Evolutionary conservation across 2,797 vertebrate genomes (phyloP), one percentile per base, ranked within the genome.

Genomic region (Anguilla pacifica): DNA sequence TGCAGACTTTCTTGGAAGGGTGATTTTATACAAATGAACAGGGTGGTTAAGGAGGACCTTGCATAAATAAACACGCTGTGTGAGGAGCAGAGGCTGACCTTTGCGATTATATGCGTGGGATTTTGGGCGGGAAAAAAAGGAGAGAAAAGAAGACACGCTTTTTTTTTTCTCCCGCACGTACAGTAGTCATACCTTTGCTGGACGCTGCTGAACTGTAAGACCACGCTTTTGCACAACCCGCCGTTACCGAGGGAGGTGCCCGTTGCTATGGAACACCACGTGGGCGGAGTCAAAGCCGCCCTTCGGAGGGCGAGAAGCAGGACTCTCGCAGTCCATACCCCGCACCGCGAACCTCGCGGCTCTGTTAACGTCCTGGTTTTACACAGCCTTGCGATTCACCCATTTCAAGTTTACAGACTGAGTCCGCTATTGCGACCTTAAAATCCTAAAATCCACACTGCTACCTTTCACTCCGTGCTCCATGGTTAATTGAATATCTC

Each of bases 1-100:
- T n/a, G 59, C 83, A 89, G 83, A 87, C 90, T 83, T 22, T 35
- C 51, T 61, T 15, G 82, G 43, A 84, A 81, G 72, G n/a, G 77
- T 4, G 70, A 83, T 83, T 82, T 86, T 84, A 43, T 6, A 84
- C 64, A 74, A 85, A 84, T 53, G 25, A 82, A 90, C 46, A 84
- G 86, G 84, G 70, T 49, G 55, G 39, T 89, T 88, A 72, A 28
- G 11, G 51, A 49, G 53, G 57, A 85, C 70, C 25, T 85, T 72
- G 84, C 77, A 87, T 13, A 84, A 79, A 70, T 85, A 25, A 77
- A 72, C 79, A 9, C n/a, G 49, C 43, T 84, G 81, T 13, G 19
- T 31, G 39, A 55, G 49, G 61, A 74, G 51, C 49, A 35, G 11
- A 28, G 13, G 86, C 59, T 87, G n/a, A 61, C 51, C 46, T 49